These are phyloP conservation scores for Nycticorax nycticorax DNA, from an alignment of 2,113 vertebrate genomes.

Conservation along the genomic window DNA sequence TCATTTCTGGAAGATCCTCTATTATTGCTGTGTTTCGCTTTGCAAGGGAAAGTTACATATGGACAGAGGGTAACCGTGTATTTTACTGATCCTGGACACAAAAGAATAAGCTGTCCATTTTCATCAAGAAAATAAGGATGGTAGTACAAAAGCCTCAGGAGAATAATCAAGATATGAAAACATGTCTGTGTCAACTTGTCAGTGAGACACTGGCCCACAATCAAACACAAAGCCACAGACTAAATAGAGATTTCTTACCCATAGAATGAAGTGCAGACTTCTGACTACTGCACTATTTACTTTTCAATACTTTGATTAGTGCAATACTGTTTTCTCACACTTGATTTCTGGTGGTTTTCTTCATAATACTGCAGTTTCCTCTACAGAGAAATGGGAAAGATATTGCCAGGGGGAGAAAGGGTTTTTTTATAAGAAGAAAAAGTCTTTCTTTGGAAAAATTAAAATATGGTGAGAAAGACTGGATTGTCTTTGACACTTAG, in stretches of 20 bases:
- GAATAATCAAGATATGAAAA: constrained; percentile 54
- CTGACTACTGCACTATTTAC: not conserved
- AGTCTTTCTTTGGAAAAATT: not conserved
- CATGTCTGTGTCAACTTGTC: not conserved
- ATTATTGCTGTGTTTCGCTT: not conserved
- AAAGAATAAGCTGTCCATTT: not conserved
- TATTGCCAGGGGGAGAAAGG: not conserved
- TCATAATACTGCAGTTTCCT: not conserved
- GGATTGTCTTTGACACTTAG: not conserved
- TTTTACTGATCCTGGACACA: not conserved
- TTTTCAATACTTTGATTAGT: not conserved
- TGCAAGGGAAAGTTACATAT: not conserved
- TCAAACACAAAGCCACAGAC: constrained; percentile 34
- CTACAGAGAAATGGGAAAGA: not conserved
- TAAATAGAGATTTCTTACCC: constrained; percentile 48
- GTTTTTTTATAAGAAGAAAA: not conserved
- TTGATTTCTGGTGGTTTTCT: not conserved
- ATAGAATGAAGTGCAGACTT: not conserved
- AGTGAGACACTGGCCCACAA: not conserved
- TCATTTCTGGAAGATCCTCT: not conserved
- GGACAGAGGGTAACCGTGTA: not conserved
- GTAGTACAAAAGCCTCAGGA: constrained; percentile 7
- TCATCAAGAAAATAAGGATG: not conserved
- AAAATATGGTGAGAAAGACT: not conserved
- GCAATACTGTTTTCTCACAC: not conserved